A percentile compares a stretch with the other conserved stretches of the same genome.
Evolutionary conservation across 2,113 vertebrate genomes (phyloP).

Genomic region (Scomber japonicus): DNA sequence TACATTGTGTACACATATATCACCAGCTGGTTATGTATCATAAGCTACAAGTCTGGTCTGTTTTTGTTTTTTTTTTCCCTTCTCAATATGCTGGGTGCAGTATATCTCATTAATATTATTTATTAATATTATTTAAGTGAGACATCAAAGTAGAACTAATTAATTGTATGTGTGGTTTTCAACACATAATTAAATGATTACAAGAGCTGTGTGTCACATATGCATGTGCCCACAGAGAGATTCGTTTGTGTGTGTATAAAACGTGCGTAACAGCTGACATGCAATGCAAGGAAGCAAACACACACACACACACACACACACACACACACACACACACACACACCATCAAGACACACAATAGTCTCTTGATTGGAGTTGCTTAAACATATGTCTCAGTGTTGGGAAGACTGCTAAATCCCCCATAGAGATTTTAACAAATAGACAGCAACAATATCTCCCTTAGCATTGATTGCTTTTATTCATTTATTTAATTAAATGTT

Average conservation of each 20-base stretch:
- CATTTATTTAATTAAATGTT: background rate
- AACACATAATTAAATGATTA: conserved; percentile 27
- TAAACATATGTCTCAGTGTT: conserved; percentile 17
- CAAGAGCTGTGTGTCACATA: background rate
- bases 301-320: background rate
- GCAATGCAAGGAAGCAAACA: too few relatives aligned
- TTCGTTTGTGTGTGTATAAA: background rate
- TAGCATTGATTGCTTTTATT: background rate
- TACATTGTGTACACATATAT: conserved; percentile 11
- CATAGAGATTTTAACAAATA: conserved; percentile 7
- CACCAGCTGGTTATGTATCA: conserved; percentile 29
- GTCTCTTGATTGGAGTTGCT: conserved; percentile 18
- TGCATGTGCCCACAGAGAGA: background rate
- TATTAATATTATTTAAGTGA: conserved; percentile 47
- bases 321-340: background rate
- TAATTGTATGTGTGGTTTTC: conserved; percentile 38
- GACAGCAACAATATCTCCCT: conserved; percentile 2
- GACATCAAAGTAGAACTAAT: conserved; percentile 45
- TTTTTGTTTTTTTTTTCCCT: background rate
- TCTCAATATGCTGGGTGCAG: background rate
- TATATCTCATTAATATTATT: conserved; percentile 25
- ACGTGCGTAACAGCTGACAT: background rate
- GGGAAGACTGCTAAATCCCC: background rate
- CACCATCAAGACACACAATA: background rate
- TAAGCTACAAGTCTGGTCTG: background rate